Base-by-base conservation (phyloP, 2,888 invertebrate species). In the Aethes cnicana region DNA sequence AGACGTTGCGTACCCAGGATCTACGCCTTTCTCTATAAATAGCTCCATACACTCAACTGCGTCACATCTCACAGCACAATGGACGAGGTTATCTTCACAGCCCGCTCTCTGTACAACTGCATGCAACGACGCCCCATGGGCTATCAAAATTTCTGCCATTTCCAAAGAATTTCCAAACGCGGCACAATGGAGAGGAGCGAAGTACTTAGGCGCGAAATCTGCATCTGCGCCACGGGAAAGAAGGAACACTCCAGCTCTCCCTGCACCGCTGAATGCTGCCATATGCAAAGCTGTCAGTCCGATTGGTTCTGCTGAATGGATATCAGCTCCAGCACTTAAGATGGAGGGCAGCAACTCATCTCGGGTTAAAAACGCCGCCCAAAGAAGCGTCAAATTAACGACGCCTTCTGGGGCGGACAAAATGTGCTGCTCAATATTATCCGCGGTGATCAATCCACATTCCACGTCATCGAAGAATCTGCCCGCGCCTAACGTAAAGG, bases 121-220 rank as follows among this genome's bases (percentile, higher is more conserved):
- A 44, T 92, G 92, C 26, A 95, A 90, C 30, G 92, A 91, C 3
- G 95, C 93, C 1, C 94, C 94, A 58, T 92, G 91, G 28, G 93
- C 92, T 32, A 97, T 91, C 17, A 97, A 91, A 58, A 95, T 88
- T 74, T 93, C 93, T 7, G 95, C 94, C 0, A 95, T 95, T 68
- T 95, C 94, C 4, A 94, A 90, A 18, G 96, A 94, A 66, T 97
- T 96, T 2, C 97, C 95, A 79, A 97, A 96, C 0, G 97, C 96
- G 1, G 97, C 95, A 71, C 95, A 96, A 72, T 97, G 97, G 43
- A 97, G 88, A 0, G 97, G 96, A 18, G 95, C 94, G 66, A 95
- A 95, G 58, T 93, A 92, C 76, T 94, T 94, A 25, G 92, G 92
- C 16, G 92, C 91, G 28, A 91, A 90, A 75, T 94, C 94, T 0